phyloP scores from a whole-genome alignment of 2,113 vertebrate species.

The Cyrtonyx montezumae region DNA sequence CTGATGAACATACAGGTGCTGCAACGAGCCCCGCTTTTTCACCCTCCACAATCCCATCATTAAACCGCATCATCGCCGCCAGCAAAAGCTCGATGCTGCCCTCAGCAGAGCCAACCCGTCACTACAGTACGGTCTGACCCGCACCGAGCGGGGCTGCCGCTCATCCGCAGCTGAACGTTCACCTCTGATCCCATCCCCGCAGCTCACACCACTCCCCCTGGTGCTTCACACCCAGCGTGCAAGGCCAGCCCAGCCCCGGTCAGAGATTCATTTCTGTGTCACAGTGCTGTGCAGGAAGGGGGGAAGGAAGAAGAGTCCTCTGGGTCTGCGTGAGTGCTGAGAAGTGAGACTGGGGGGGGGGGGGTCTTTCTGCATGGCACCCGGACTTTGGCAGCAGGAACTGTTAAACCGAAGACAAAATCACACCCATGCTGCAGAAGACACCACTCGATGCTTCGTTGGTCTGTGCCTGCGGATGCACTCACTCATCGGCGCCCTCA shows the following conservation, averaged over 20 bases:
- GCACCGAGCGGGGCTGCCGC: too few species aligned
- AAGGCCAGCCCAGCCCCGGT: not conserved
- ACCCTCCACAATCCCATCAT: fast-evolving
- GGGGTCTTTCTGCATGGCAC: too few species aligned
- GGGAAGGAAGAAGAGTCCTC: not conserved
- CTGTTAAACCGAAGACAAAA: not conserved
- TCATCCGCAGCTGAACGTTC: fast-evolving
- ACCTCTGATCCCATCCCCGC: not conserved
- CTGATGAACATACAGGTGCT: not conserved
- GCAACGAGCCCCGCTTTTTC: not conserved
- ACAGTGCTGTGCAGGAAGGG: fast-evolving
- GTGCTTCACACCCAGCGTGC: not conserved
- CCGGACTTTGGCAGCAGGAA: not conserved
- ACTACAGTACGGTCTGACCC: fast-evolving
- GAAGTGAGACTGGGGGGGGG: too few species aligned
- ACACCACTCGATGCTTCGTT: fast-evolving
- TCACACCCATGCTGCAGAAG: not conserved
- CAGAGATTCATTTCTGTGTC: fast-evolving
- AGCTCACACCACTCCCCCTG: not conserved
- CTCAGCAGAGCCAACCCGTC: not conserved
- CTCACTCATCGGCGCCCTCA: not conserved
- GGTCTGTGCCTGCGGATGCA: not conserved
- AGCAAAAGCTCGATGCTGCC: constrained; percentile 19
- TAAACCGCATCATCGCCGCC: fast-evolving
- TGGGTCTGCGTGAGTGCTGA: fast-evolving